phyloP scores from a whole-genome alignment of 2,888 invertebrate genomes.

The Malthinus seriepunctatus region DNA sequence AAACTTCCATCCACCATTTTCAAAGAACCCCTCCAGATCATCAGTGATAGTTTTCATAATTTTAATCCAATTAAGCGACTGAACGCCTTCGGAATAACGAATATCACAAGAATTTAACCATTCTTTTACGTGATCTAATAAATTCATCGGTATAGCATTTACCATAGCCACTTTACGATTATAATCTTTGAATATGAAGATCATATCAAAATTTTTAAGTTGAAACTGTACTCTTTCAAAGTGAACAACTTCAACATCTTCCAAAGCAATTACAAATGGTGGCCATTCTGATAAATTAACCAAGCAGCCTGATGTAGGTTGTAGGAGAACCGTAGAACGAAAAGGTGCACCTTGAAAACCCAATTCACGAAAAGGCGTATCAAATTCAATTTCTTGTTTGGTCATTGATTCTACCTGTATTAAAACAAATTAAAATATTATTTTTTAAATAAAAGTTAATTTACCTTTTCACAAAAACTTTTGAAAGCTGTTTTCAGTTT shows the following conservation, averaged over 20 bases:
- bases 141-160: constrained; percentile 98
- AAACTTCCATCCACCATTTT: constrained; percentile 98
- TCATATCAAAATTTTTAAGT: constrained; percentile 99
- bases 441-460: constrained; percentile 2
- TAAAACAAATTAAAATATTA: neutral
- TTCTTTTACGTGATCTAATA: constrained; percentile 99
- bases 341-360: constrained; percentile 98
- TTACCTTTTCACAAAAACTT: constrained; percentile 94
- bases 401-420: constrained; percentile 83
- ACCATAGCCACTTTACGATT: constrained; percentile 92
- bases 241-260: constrained; percentile 97
- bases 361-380: constrained; percentile 96
- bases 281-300: constrained; percentile 99
- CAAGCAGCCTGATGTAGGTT: constrained; percentile 97
- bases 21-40: constrained; percentile 98
- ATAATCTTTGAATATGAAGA: constrained; percentile 99
- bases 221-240: constrained; percentile 99
- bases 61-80: constrained; percentile 98
- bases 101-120: constrained; percentile 79
- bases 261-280: constrained; percentile 96
- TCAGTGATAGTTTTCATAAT: constrained; percentile 99
- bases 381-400: constrained; percentile 97
- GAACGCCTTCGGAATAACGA: constrained; percentile 95
- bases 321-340: constrained; percentile 92
- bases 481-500: constrained; percentile 98